phyloP scores from a whole-genome alignment of 2,888 invertebrate species.

The Microctonus aethiopoides region DNA sequence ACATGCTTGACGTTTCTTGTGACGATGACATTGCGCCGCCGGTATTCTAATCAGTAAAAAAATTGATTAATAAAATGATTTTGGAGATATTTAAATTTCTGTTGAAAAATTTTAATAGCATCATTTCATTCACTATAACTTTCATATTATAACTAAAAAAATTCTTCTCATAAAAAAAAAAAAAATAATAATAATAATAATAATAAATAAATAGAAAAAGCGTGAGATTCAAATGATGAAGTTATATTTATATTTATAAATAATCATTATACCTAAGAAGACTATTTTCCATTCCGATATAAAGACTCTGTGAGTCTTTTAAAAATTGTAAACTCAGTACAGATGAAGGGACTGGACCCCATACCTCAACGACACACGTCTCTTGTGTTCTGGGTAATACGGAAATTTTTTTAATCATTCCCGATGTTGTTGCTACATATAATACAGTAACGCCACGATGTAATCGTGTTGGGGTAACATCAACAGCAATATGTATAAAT shows the following conservation, averaged over 20 bases:
- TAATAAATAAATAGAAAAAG: neutral
- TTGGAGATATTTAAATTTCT: constrained; percentile 58
- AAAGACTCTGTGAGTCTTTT: constrained; percentile 77
- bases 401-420: constrained; percentile 83
- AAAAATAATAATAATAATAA: neutral
- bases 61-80: constrained; percentile 54
- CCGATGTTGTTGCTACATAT: constrained; percentile 82
- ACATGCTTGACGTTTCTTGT: constrained; percentile 78
- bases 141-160: neutral
- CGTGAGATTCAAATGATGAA: neutral
- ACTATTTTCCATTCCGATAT: constrained; percentile 59
- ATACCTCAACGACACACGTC: constrained; percentile 87
- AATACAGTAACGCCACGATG: constrained; percentile 79
- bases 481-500: constrained; percentile 84
- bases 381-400: constrained; percentile 77
- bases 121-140: neutral
- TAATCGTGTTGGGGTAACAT: constrained; percentile 79
- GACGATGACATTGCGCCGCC: constrained; percentile 82
- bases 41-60: constrained; percentile 71
- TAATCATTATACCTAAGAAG: constrained; percentile 51
- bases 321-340: constrained; percentile 79
- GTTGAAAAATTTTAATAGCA: neutral
- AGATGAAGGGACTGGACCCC: constrained; percentile 76
- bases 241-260: no score
- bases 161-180: neutral